These are phyloP conservation scores for Saimiri boliviensis DNA, from an alignment of 2,113 vertebrate genomes.

Conservation along the genomic window DNA sequence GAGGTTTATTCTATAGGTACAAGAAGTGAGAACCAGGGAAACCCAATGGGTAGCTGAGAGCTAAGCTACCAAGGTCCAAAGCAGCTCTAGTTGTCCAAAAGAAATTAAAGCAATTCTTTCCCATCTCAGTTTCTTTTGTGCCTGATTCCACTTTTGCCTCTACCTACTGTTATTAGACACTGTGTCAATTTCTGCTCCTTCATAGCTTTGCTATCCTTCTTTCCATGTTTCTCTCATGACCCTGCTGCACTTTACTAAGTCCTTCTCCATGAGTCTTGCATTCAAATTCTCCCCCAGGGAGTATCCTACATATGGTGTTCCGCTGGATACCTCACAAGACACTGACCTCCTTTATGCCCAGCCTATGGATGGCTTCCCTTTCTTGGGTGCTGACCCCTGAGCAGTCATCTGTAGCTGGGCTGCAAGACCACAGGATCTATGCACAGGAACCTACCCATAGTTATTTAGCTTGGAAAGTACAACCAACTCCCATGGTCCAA, in stretches of 20 bases:
- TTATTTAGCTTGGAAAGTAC: background rate
- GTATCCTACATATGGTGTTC: no score
- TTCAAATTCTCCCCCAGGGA: background rate
- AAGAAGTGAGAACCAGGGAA: background rate
- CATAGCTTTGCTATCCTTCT: background rate
- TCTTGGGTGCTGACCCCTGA: background rate
- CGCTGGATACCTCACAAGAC: background rate
- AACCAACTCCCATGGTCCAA: background rate
- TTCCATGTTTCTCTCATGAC: background rate
- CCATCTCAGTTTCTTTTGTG: background rate
- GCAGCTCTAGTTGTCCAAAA: background rate
- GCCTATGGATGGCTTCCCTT: background rate
- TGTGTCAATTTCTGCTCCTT: background rate
- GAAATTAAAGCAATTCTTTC: background rate
- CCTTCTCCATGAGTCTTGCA: background rate
- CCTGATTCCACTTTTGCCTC: background rate
- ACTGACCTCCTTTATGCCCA: background rate
- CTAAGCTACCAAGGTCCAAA: background rate
- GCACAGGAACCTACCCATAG: background rate
- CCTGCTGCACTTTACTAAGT: background rate
- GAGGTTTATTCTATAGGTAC: background rate
- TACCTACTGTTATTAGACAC: background rate
- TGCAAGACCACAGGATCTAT: background rate
- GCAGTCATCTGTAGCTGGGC: background rate
- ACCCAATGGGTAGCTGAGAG: no score